phyloP scores from a whole-genome alignment of 1,140 invertebrate genomes.

The Scaptomyza graminum region DNA sequence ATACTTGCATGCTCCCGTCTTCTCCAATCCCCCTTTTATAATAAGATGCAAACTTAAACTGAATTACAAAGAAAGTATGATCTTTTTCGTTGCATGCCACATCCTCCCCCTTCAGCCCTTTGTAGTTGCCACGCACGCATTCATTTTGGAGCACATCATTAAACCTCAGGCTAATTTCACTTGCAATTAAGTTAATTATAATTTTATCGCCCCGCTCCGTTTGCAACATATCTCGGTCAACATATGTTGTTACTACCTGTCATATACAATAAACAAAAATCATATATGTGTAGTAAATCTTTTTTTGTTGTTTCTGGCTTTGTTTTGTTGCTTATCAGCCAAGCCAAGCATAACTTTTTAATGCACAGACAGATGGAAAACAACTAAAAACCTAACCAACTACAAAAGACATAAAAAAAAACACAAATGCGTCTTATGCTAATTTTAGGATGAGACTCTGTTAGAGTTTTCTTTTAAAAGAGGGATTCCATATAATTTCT shows the following conservation, averaged over 20 bases:
- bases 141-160: slow-evolving; percentile 61
- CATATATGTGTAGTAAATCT: slow-evolving; percentile 50
- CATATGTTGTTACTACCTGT: slow-evolving; percentile 24
- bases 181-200: slow-evolving; percentile 80
- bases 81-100: neutral
- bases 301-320: slow-evolving; percentile 13
- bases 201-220: slow-evolving; percentile 60
- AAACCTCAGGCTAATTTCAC: slow-evolving; percentile 75
- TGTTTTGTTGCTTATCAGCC: slow-evolving; percentile 36
- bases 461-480: neutral
- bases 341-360: slow-evolving; percentile 57
- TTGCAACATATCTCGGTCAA: slow-evolving; percentile 57
- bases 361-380: slow-evolving; percentile 26
- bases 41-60: slow-evolving; percentile 21
- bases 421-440: slow-evolving; percentile 33
- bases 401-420: slow-evolving; percentile 22
- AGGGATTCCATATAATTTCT: slow-evolving; percentile 24
- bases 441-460: slow-evolving; percentile 35
- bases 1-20: slow-evolving; percentile 2
- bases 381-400: neutral
- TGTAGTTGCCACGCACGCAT: slow-evolving; percentile 47
- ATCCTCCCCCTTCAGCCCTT: neutral
- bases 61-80: slow-evolving; percentile 50
- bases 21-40: no score
- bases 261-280: slow-evolving; percentile 9